Evolutionary conservation across 1,140 invertebrate species (phyloP).

Genomic region (Drosophila takahashii): DNA sequence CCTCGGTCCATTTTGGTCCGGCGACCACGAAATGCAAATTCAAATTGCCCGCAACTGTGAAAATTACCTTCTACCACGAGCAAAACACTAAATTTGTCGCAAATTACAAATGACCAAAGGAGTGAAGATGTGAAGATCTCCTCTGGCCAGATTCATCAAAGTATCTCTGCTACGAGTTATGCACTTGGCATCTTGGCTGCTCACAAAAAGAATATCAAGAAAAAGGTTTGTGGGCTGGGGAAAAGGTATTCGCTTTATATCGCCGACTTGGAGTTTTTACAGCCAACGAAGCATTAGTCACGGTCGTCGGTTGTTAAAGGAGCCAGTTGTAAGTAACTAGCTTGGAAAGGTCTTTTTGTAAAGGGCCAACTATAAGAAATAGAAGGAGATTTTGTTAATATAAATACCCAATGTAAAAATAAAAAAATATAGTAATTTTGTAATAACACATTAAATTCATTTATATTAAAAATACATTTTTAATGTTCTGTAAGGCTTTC

Average conservation of each 20-base stretch:
- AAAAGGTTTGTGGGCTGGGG: background rate
- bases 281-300: slow-evolving; percentile 12
- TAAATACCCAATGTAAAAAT: background rate
- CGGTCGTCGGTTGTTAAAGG: background rate
- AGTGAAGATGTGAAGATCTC: background rate
- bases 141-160: slow-evolving; percentile 26
- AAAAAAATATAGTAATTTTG: background rate
- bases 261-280: slow-evolving; percentile 7
- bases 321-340: background rate
- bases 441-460: background rate
- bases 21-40: slow-evolving; percentile 43
- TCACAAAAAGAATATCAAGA: slow-evolving; percentile 11
- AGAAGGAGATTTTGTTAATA: background rate
- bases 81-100: slow-evolving; percentile 62
- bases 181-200: slow-evolving; percentile 1
- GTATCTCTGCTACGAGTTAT: slow-evolving; percentile 28
- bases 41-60: slow-evolving; percentile 28
- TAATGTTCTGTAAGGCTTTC: too few relatives aligned
- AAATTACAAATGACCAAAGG: slow-evolving; percentile 57
- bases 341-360: background rate
- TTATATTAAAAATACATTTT: too few relatives aligned
- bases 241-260: slow-evolving; percentile 39
- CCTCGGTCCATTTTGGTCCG: slow-evolving; percentile 22
- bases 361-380: background rate
- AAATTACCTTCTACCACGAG: slow-evolving; percentile 27